Conservation (phyloP, 2,797 vertebrate genomes). For the Channallabes apus region DNA sequence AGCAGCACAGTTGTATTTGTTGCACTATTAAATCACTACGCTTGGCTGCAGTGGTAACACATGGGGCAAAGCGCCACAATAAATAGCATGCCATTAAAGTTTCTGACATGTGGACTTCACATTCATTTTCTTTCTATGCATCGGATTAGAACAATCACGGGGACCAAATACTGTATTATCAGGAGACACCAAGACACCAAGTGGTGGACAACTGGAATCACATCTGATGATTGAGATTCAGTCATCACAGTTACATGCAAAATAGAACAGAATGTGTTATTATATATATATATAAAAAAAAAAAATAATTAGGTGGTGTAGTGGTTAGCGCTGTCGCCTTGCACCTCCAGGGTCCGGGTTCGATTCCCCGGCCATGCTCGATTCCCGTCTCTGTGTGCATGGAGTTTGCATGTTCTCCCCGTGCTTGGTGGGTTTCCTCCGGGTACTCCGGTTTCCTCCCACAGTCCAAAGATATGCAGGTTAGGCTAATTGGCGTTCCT, state of each 20-base stretch:
- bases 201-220: conserved; percentile 31
- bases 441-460: no score
- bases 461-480: no score
- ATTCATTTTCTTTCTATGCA: conserved; percentile 18
- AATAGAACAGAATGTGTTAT: not conserved
- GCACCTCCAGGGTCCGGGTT: no score
- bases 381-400: no score
- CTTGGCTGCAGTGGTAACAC: conserved; percentile 41
- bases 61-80: conserved; percentile 41
- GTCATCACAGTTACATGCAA: not conserved
- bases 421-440: no score
- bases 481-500: no score
- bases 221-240: conserved; percentile 13
- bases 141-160: conserved; percentile 9
- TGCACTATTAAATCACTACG: conserved; percentile 39
- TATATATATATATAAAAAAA: not conserved
- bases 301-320: not conserved
- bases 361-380: no score
- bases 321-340: no score
- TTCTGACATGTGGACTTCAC: conserved; percentile 25
- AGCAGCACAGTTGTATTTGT: conserved; percentile 44
- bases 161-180: conserved; percentile 18
- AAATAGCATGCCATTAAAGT: conserved; percentile 44
- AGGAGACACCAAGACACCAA: conserved; percentile 36
- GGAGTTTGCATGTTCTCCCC: no score